Percentiles rank a stretch among this genome's conserved stretches.
These are phyloP conservation scores for Arrhopalites spinosus DNA, from an alignment of 2,888 invertebrate species.

Conservation along the genomic window DNA sequence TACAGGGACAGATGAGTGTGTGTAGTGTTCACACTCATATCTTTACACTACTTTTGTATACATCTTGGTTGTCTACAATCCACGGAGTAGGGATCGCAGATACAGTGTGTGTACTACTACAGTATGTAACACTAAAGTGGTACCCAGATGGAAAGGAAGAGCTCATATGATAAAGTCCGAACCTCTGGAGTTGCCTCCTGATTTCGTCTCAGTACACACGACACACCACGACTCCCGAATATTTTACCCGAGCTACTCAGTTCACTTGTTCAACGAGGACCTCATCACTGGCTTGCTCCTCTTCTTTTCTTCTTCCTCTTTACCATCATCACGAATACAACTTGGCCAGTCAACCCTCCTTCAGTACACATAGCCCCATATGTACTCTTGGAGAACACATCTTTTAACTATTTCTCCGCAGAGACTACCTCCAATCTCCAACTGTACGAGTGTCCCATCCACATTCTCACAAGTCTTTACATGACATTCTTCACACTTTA, in stretches of 20 bases:
- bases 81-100: too few relatives aligned
- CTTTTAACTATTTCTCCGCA: slow-evolving; percentile 14
- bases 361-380: slow-evolving; percentile 15
- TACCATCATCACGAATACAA: slow-evolving; percentile 5
- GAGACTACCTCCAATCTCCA: slow-evolving; percentile 17
- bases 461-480: slow-evolving; percentile 21
- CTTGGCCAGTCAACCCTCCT: slow-evolving; percentile 33
- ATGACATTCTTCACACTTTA: slow-evolving; percentile 38
- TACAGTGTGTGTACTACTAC: neutral
- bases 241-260: slow-evolving; percentile 37
- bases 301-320: slow-evolving; percentile 4
- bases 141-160: slow-evolving; percentile 30
- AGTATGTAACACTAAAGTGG: slow-evolving; percentile 1
- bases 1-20: neutral
- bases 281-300: slow-evolving; percentile 23
- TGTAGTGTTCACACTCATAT: neutral
- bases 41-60: neutral
- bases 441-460: slow-evolving; percentile 5
- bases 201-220: slow-evolving; percentile 51
- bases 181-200: slow-evolving; percentile 51
- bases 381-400: neutral
- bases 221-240: slow-evolving; percentile 42
- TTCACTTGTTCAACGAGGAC: slow-evolving; percentile 33
- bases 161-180: slow-evolving; percentile 48
- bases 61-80: neutral